These are phyloP conservation scores for Oncorhynchus tshawytscha DNA, from an alignment of 2,113 vertebrate species.

Conservation along the genomic window DNA sequence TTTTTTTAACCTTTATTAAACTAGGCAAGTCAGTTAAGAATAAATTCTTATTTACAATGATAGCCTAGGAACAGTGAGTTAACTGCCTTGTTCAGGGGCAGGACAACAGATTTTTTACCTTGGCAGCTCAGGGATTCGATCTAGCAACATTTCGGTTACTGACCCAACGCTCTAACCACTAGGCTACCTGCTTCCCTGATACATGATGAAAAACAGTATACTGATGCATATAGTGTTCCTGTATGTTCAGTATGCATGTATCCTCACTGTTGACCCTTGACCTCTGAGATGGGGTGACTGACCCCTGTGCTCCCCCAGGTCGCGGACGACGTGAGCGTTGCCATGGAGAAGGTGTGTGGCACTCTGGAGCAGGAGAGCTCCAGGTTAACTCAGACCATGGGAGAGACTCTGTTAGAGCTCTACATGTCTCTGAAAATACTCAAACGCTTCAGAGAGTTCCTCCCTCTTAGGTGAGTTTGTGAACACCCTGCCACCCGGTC, in stretches of 20 bases:
- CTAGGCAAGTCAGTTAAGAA: too few relatives aligned
- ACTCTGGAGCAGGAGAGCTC: conserved; percentile 79
- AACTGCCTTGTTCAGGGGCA: too few relatives aligned
- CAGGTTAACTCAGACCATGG: conserved; percentile 72
- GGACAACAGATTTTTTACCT: too few relatives aligned
- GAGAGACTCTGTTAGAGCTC: conserved; percentile 83
- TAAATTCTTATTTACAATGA: too few relatives aligned
- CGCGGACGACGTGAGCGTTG: conserved; percentile 80
- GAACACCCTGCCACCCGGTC: background rate
- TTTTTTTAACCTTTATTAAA: too few relatives aligned
- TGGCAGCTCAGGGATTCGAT: too few relatives aligned
- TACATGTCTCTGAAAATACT: conserved; percentile 84
- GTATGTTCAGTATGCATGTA: background rate
- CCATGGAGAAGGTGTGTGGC: conserved; percentile 79
- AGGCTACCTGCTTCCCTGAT: too few relatives aligned
- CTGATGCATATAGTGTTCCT: background rate
- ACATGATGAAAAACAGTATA: too few relatives aligned
- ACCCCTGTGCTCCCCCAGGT: conserved; percentile 64
- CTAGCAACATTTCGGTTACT: too few relatives aligned
- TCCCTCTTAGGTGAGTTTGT: conserved; percentile 78
- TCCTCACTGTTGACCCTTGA: background rate
- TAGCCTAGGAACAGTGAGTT: too few relatives aligned
- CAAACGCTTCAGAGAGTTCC: conserved; percentile 77
- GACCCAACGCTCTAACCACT: too few relatives aligned
- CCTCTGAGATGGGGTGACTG: background rate